Conservation (phyloP, 1,140 invertebrate genomes). For the Drosophila prosaltans region DNA sequence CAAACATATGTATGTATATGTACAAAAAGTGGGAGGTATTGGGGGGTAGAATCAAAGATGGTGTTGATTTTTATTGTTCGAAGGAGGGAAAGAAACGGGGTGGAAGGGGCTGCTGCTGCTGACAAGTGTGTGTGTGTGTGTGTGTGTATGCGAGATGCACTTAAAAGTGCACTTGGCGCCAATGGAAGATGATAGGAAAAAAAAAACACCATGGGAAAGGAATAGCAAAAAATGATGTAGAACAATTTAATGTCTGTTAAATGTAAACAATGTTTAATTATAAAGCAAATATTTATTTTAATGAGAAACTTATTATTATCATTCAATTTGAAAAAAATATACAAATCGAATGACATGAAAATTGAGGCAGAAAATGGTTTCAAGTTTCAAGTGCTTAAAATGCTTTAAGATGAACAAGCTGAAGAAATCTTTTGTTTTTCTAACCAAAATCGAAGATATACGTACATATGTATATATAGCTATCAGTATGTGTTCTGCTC, state of each 20-base stretch:
- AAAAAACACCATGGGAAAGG: neutral
- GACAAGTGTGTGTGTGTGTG: conserved; percentile 33
- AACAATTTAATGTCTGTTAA: conserved; percentile 3
- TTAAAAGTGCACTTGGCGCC: conserved; percentile 70
- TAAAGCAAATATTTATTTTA: conserved; percentile 5
- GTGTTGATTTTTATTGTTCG: neutral
- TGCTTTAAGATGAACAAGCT: no score
- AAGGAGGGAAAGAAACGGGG: no score
- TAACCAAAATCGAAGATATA: no score
- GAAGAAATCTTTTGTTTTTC: neutral
- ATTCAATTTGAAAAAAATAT: conserved; percentile 29
- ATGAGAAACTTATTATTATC: conserved; percentile 7
- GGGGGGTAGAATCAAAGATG: neutral
- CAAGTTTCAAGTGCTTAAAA: neutral
- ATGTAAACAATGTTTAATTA: conserved; percentile 7
- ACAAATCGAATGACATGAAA: neutral
- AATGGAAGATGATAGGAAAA: conserved; percentile 40
- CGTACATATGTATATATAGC: no score
- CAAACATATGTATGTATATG: neutral
- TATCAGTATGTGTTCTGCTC: no score
- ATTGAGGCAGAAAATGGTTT: neutral
- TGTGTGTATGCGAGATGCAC: conserved; percentile 37
- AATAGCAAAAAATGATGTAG: neutral
- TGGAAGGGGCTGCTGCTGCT: neutral
- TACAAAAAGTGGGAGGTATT: neutral